A percentile compares a stretch with the other conserved stretches of the same genome.
phyloP scores from a whole-genome alignment of 2,888 invertebrate species.

The Adelphocoris suturalis region DNA sequence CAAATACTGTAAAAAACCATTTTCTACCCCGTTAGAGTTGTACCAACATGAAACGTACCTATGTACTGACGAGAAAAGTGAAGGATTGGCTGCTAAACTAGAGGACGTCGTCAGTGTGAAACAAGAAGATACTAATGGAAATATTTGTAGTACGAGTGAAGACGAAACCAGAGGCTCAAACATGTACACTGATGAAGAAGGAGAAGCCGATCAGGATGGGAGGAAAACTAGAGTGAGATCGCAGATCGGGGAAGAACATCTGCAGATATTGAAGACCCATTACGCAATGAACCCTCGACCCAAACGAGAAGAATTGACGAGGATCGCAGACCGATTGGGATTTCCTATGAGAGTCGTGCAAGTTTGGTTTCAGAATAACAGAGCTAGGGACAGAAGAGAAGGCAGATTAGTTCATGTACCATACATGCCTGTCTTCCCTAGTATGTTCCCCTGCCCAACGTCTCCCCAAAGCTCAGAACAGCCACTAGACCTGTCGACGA shows the following conservation, averaged over 20 bases:
- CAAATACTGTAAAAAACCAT: constrained; percentile 75
- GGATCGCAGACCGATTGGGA: constrained; percentile 88
- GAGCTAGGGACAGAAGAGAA: constrained; percentile 91
- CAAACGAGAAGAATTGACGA: constrained; percentile 94
- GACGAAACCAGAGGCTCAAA: constrained; percentile 76
- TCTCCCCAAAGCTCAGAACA: constrained; percentile 81
- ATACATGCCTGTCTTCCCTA: constrained; percentile 78
- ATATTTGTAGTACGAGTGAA: constrained; percentile 76
- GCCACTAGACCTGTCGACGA: constrained; percentile 94
- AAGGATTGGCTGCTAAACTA: constrained; percentile 84
- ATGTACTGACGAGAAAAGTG: constrained; percentile 78
- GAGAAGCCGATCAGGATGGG: constrained; percentile 76
- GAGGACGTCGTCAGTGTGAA: constrained; percentile 83
- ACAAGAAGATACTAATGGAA: constrained; percentile 81
- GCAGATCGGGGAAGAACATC: constrained; percentile 95
- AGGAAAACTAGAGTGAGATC: constrained; percentile 92
- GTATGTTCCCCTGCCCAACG: constrained; percentile 24
- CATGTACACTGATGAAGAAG: constrained; percentile 77
- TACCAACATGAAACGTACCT: constrained; percentile 85
- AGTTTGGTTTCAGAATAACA: constrained; percentile 98
- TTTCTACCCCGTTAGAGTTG: constrained; percentile 80
- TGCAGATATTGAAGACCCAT: constrained; percentile 91
- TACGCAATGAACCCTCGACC: constrained; percentile 95
- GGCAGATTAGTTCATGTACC: constrained; percentile 80
- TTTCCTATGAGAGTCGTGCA: constrained; percentile 87